These are phyloP conservation scores for Heliconius cydno DNA, from an alignment of 2,888 invertebrate species.

Conservation along the genomic window DNA sequence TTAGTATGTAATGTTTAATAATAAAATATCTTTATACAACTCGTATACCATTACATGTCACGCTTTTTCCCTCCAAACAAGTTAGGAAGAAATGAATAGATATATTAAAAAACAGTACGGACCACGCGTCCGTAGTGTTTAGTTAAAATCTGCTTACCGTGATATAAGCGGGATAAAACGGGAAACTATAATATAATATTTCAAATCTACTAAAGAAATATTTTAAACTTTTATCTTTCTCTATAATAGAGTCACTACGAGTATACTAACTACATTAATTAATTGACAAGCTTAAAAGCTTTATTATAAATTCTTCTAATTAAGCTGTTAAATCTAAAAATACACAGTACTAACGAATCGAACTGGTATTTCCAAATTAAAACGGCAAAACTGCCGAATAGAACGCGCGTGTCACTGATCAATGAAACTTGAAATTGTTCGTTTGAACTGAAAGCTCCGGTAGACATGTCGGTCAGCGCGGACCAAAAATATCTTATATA, in stretches of 20 bases:
- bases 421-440: conserved; percentile 23
- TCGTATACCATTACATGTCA: too few relatives aligned
- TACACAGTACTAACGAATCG: neutral
- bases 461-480: conserved; percentile 16
- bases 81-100: too few relatives aligned
- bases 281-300: neutral
- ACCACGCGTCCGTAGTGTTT: too few relatives aligned
- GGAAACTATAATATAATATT: too few relatives aligned
- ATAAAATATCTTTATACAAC: too few relatives aligned
- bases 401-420: conserved; percentile 21
- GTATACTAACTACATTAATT: neutral
- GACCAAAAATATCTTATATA: conserved; percentile 19
- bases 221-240: neutral
- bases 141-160: too few relatives aligned
- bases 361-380: conserved; percentile 14
- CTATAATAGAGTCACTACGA: neutral
- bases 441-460: conserved; percentile 10
- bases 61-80: too few relatives aligned
- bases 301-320: neutral
- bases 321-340: conserved; percentile 12
- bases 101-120: too few relatives aligned
- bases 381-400: conserved; percentile 15
- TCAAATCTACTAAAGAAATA: neutral
- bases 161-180: too few relatives aligned
- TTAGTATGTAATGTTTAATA: too few relatives aligned